Percentiles rank a stretch among this genome's conserved stretches.
These are phyloP conservation scores for Ataeniobius toweri DNA, from an alignment of 2,797 vertebrate genomes.

Conservation along the genomic window DNA sequence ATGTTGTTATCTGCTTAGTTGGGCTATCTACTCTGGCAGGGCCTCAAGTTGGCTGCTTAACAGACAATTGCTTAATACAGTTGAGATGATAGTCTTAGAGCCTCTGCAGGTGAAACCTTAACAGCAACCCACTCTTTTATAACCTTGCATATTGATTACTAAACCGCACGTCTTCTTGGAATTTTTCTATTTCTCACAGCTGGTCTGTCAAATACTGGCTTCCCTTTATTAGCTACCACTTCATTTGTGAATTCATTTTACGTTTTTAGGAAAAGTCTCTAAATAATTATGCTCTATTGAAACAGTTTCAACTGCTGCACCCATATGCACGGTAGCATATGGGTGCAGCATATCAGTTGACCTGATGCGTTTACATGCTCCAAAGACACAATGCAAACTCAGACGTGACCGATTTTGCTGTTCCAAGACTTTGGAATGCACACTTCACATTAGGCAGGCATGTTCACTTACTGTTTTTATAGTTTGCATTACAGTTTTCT, in stretches of 20 bases:
- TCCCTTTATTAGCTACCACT: neutral
- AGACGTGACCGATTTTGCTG: neutral
- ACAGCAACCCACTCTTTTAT: neutral
- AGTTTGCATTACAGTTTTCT: neutral
- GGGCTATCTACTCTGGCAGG: neutral
- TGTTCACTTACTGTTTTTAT: neutral
- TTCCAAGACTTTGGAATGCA: neutral
- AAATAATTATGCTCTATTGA: neutral
- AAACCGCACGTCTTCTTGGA: neutral
- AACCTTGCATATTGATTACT: neutral
- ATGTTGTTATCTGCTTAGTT: neutral
- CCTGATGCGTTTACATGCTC: neutral
- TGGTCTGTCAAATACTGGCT: neutral
- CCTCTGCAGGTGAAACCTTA: neutral
- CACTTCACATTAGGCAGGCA: neutral
- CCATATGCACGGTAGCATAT: neutral
- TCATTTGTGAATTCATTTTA: neutral
- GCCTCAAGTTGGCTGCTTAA: neutral
- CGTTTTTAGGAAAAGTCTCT: neutral
- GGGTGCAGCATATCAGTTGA: neutral
- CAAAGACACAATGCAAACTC: neutral
- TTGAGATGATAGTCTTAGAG: neutral
- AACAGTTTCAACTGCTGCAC: neutral
- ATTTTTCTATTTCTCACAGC: neutral
- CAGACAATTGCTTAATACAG: neutral